Evolutionary conservation across 2,113 vertebrate genomes (phyloP), one percentile per base, ranked within the genome.

Genomic region (Xyrauchen texanus): DNA sequence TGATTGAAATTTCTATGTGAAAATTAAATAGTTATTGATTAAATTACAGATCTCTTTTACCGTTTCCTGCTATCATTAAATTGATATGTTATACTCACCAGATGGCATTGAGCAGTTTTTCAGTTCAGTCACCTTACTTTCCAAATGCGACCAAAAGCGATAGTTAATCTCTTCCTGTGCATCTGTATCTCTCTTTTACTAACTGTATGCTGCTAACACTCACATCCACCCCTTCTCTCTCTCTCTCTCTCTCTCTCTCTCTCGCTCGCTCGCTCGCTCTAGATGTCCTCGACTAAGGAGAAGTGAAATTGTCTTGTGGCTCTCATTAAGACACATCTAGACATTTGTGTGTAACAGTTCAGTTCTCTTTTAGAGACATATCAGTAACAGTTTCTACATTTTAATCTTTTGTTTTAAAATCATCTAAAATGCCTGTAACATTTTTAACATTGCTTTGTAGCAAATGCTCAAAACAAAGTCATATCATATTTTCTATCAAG

Each of bases 251-350:
- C 68, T 66, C 42, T 7, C 4, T 13, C 42, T 11, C n/a, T 4
- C 10, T 8, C 15, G 44, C 42, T 44, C 8, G 42, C 62, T 57
- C 34, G 45, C 12, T 34, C 8, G 46, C n/a, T 44, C 57, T 60
- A 52, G 49, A 2, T 12, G 15, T 52, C 8, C 13, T 49, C 12
- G 21, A 49, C 8, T 42, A 5, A 58, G 63, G 47, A 73, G 76
- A 74, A 78, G 46, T 73, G 69, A 82, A 67, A 73, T 61, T 71
- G 6, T 9, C 3, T 60, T 46, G 49, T 68, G 67, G 8, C 6
- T 68, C 34, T 34, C 5, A 52, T 4, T n/a, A 3, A 71, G 45
- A 77, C 60, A 47, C 21, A 34, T 6, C 13, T 8, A 46, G 16
- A 7, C 13, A 11, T 76, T 42, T 8, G 5, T 49, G 49, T 5